phyloP scores from a whole-genome alignment of 2,113 vertebrate genomes.

The Chloropsis hardwickii region DNA sequence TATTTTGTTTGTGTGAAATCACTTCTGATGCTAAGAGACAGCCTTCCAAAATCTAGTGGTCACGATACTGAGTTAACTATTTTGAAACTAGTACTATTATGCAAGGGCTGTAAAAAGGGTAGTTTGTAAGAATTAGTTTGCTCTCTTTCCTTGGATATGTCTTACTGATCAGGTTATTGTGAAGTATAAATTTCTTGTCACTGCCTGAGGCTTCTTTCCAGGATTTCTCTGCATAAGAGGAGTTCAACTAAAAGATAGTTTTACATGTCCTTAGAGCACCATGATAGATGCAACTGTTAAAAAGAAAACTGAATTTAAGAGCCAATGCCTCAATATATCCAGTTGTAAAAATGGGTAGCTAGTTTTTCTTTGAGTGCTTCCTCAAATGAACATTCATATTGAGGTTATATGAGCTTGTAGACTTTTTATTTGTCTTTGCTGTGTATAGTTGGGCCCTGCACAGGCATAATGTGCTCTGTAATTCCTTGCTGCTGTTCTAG shows the following conservation, averaged over 20 bases:
- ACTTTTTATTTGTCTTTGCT: not conserved
- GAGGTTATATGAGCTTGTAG: not conserved
- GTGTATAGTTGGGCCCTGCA: not conserved
- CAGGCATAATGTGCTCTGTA: not conserved
- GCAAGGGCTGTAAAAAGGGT: not conserved
- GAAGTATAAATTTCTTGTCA: not conserved
- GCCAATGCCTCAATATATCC: not conserved
- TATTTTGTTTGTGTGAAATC: not conserved
- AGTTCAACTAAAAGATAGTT: not conserved
- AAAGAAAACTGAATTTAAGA: slow-evolving; percentile 3
- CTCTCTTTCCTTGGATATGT: not conserved
- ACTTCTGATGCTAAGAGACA: not conserved
- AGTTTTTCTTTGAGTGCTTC: not conserved
- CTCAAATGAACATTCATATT: not conserved
- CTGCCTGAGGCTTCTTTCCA: not conserved
- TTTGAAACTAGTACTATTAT: not conserved
- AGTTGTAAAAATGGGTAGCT: not conserved
- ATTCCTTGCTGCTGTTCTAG: not conserved
- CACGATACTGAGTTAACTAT: not conserved
- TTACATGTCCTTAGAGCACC: not conserved
- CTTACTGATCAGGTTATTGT: not conserved
- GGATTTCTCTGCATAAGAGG: not conserved
- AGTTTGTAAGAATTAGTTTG: not conserved
- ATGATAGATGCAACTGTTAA: not conserved
- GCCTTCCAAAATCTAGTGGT: not conserved